phyloP scores from a whole-genome alignment of 2,113 vertebrate genomes.

The Hippocampus mohnikei region DNA sequence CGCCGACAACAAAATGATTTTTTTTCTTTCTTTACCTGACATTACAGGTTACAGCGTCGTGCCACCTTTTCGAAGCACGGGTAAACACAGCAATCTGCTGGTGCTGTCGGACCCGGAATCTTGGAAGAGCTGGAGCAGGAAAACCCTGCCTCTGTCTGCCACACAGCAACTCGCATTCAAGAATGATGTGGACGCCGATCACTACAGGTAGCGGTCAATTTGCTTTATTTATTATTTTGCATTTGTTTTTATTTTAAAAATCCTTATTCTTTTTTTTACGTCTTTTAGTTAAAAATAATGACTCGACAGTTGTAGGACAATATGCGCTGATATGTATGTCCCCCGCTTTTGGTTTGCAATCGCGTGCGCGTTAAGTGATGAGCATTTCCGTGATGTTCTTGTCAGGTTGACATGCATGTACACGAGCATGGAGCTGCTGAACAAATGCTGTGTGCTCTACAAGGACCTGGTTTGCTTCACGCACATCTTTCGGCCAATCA shows the following conservation, averaged over 20 bases:
- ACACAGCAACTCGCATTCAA: conserved; percentile 44
- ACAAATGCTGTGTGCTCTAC: conserved; percentile 75
- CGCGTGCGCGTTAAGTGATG: neutral
- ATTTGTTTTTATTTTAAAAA: neutral
- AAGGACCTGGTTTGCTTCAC: conserved; percentile 73
- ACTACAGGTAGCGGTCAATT: conserved; percentile 73
- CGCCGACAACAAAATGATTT: neutral
- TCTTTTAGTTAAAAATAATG: too few relatives aligned
- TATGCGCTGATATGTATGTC: neutral
- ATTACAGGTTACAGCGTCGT: conserved; percentile 78
- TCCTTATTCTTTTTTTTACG: neutral
- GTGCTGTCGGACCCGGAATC: conserved; percentile 68
- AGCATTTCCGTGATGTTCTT: neutral
- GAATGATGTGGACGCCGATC: conserved; percentile 69
- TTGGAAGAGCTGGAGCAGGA: conserved; percentile 75
- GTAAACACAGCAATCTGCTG: conserved; percentile 78
- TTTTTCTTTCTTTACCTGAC: neutral
- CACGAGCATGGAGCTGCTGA: conserved; percentile 79
- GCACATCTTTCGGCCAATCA: conserved; percentile 76
- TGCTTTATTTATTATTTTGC: neutral
- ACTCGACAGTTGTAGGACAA: neutral
- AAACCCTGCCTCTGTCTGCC: conserved; percentile 66
- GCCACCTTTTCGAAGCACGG: conserved; percentile 77
- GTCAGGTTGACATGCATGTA: conserved; percentile 80
- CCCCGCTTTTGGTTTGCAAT: neutral